Conservation (phyloP, 2,113 vertebrate genomes). For the Callocephalon fimbriatum region DNA sequence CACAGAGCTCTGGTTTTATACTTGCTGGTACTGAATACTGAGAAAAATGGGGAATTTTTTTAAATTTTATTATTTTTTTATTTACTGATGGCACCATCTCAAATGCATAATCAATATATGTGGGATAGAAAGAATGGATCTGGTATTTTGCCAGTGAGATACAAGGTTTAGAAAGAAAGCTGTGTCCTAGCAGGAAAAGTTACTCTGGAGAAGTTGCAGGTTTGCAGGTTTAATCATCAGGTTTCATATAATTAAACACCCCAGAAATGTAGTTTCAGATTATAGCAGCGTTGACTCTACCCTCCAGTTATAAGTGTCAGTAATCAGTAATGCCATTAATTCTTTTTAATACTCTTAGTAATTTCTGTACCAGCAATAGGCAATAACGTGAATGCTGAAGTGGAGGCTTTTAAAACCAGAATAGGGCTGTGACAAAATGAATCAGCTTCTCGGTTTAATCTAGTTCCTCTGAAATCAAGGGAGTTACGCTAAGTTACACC, state of each 20-base stretch:
- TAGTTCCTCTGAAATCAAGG: background rate
- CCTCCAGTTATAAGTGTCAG: background rate
- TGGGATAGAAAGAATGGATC: background rate
- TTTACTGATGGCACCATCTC: background rate
- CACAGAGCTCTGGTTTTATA: background rate
- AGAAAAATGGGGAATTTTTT: background rate
- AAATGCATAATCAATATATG: constrained; percentile 24
- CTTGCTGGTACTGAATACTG: background rate
- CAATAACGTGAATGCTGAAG: background rate
- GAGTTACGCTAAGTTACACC: background rate
- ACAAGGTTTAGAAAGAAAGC: constrained; percentile 16
- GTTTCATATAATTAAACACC: constrained; percentile 7
- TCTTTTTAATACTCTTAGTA: background rate
- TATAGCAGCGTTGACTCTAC: background rate
- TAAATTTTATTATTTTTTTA: background rate
- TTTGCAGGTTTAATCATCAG: background rate
- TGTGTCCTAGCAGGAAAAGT: constrained; percentile 3
- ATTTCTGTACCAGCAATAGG: background rate
- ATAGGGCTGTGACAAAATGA: background rate
- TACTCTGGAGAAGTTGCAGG: background rate
- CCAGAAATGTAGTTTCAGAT: constrained; percentile 3
- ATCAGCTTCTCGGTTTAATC: background rate
- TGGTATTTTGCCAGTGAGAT: background rate
- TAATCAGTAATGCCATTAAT: constrained; percentile 11
- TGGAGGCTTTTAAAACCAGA: background rate